Evolutionary conservation across 2,113 vertebrate species (phyloP), one percentile per base, ranked within the genome.

Genomic region (Penelope pileata): DNA sequence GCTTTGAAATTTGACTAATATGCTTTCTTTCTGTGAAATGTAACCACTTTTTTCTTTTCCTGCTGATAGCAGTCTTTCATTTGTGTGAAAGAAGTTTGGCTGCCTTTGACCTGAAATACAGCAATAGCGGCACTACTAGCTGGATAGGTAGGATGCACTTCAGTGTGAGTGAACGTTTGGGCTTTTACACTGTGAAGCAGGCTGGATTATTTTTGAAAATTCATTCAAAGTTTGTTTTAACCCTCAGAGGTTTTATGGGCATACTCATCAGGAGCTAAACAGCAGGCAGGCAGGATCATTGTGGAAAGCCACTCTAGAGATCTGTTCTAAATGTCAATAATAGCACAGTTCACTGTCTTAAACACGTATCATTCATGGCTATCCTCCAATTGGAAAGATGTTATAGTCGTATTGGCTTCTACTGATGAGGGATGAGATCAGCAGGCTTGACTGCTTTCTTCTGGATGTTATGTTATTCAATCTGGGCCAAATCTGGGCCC

Each of bases 1-100:
- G 69, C 74, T 79, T 93, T 27, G 75, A 56, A 82, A 91, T 48
- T 87, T 82, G 26, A 60, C 78, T 89, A 68, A 64, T 87, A 43
- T 6, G 16, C 43, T 86, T 96, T 60, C 22, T 24, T 60, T 63
- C 43, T 83, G 38, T 76, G 75, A 88, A 75, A 47, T 69, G 7
- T 73, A 80, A 60, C 42, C n/a, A 18, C 3, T 47, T 63, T 43
- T 47, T 32, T 23, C 2, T 15, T n/a, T 26, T 17, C 12, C 11
- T 27, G 12, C 59, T 88, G 40, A 11, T 54, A 81, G 18, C 56
- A 75, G 42, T 59, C 21, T 84, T 78, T 59, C 32, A 43, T 72
- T 81, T 89, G 45, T 91, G 26, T 91, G 38, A 29, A 84, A 78
- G 60, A 63, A 84, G 32, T 48, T 63, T 82, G 69, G 1, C 70